Base-by-base conservation (phyloP, 2,797 vertebrate species). In the Sparidentex hasta region DNA sequence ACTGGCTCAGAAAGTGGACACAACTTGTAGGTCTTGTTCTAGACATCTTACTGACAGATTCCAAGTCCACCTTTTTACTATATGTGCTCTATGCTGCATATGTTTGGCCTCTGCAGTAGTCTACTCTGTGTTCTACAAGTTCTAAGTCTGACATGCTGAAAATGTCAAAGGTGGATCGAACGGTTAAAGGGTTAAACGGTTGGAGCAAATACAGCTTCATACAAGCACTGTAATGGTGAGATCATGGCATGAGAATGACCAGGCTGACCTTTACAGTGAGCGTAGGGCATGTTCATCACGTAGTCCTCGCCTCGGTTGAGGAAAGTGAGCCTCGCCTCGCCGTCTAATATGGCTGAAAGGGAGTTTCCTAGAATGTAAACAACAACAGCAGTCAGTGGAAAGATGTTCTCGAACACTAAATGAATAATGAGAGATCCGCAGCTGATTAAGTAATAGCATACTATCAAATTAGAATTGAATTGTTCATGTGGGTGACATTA, bases 281-380 rank as follows among this genome's bases (percentile, higher is more conserved):
- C 98, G 54, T 99, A 99, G 62, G 98, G 98, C 98, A 99, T 99
- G 81, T 97, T 98, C 97, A 99, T 99, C 57, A 97, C 93, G 18
- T 99, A 99, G 90, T 99, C 98, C 92, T 99, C 98, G 61, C 98
- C 98, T 81, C 98, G 94, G 65, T 98, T 99, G 14, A 99, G 95
- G 78, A 99, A 99, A 0, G 95, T 98, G 46, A 99, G 94, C 6
- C 97, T 95, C 12, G 97, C 98, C 92, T 99, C 98, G 77, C 98
- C 98, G 1, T 99, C 98, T 46, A 99, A 89, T 93, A 99, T 97
- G 77, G 98, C 98, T 11, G 98, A 99, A 76, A 99, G 88, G 0
- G 98, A 99, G 94, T 99, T 99, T 86, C 98, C 98, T 99, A 79
- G 80, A 81, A 74, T 2, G 44, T 1, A 11, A 74, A 64, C 20